A percentile compares a stretch with the other conserved stretches of the same genome.
These are phyloP conservation scores for Dipodomys spectabilis DNA, from an alignment of 2,113 vertebrate species.

Conservation along the genomic window DNA sequence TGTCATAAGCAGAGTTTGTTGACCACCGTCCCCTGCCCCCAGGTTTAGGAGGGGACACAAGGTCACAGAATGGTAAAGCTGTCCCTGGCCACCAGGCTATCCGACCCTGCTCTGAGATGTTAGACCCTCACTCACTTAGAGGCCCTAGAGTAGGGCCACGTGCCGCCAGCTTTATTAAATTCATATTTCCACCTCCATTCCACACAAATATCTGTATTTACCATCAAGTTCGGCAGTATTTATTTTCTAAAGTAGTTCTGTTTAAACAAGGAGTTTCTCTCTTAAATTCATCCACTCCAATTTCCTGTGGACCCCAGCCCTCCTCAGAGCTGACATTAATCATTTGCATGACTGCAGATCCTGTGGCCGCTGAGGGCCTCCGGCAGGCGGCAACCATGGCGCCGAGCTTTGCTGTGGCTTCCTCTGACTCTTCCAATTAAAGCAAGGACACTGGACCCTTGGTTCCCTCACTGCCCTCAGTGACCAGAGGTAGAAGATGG, in stretches of 20 bases:
- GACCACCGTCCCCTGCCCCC: not conserved
- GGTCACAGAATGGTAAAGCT: not conserved
- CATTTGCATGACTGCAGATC: conserved; percentile 58
- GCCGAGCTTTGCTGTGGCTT: not conserved
- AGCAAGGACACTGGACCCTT: not conserved
- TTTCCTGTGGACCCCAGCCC: conserved; percentile 60
- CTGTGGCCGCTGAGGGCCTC: conserved; percentile 12
- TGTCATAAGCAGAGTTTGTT: not conserved
- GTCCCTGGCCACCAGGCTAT: not conserved
- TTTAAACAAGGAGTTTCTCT: conserved; percentile 81
- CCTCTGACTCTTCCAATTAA: not conserved
- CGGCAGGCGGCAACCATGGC: conserved; percentile 13
- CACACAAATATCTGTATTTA: conserved; percentile 69
- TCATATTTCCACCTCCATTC: conserved; percentile 63
- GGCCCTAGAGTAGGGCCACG: not conserved
- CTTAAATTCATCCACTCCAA: conserved; percentile 71
- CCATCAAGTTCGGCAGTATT: conserved; percentile 70
- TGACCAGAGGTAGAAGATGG: not conserved
- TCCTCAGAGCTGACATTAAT: conserved; percentile 50
- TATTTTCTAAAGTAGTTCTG: conserved; percentile 77
- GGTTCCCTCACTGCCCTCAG: not conserved
- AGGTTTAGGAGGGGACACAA: not conserved
- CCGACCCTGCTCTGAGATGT: not conserved
- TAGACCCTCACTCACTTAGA: not conserved
- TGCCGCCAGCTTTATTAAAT: conserved; percentile 66